Percentiles rank a stretch among this genome's conserved stretches.
Conservation (phyloP, 2,888 invertebrate species). For the Thecocarcelia acutangulata region DNA sequence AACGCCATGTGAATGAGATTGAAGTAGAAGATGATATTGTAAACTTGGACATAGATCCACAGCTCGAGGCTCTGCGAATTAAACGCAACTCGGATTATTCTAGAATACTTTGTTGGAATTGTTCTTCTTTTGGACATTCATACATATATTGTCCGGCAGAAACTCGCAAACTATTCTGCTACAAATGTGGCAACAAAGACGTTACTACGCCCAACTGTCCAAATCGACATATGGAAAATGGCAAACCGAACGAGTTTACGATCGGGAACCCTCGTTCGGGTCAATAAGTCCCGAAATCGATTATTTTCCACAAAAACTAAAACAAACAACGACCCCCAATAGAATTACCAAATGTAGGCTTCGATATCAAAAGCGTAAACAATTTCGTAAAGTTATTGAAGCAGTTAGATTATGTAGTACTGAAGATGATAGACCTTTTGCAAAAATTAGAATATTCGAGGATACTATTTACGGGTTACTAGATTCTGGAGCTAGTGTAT, state of each 20-base stretch:
- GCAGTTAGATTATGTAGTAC: not conserved
- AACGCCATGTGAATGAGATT: too few species aligned
- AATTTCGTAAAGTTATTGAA: not conserved
- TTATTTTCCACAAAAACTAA: too few species aligned
- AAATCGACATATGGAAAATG: conserved; percentile 8
- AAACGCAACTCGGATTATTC: not conserved
- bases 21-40: too few species aligned
- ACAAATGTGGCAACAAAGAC: not conserved
- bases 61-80: too few species aligned
- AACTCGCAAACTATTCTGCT: conserved; percentile 4
- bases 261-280: not conserved
- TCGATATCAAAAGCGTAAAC: not conserved
- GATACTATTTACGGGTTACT: not conserved
- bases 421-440: not conserved
- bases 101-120: conserved; percentile 16
- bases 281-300: conserved; percentile 31
- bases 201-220: conserved; percentile 3
- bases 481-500: too few species aligned
- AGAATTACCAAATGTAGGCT: not conserved
- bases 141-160: conserved; percentile 5
- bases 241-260: not conserved
- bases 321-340: too few species aligned
- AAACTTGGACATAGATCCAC: too few species aligned
- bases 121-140: not conserved
- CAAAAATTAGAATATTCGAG: not conserved